Conservation (phyloP, 2,888 invertebrate genomes). For the Phytoseiulus persimilis region DNA sequence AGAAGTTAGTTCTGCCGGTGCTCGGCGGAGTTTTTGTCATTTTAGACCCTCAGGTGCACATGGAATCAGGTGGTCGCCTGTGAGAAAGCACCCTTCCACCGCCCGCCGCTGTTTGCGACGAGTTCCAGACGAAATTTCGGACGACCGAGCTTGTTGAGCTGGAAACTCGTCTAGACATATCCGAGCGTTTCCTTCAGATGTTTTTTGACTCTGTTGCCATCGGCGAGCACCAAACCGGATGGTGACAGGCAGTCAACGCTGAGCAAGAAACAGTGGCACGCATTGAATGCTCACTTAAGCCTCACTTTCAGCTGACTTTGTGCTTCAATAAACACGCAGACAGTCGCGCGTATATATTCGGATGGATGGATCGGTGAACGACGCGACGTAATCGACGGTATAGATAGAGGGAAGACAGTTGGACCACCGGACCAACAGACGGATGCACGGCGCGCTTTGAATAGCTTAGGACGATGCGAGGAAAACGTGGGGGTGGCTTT, state of each 20-base stretch:
- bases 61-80: background rate
- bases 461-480: background rate
- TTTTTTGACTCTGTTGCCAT: background rate
- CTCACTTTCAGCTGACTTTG: background rate
- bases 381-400: background rate
- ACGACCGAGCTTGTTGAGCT: background rate
- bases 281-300: background rate
- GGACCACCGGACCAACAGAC: background rate
- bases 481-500: background rate
- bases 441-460: background rate
- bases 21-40: background rate
- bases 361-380: background rate
- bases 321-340: background rate
- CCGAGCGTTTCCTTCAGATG: background rate
- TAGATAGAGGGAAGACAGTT: background rate
- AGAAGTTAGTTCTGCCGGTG: background rate
- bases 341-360: background rate
- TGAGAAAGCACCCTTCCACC: background rate
- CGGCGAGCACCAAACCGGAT: background rate
- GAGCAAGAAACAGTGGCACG: background rate
- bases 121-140: background rate
- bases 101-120: background rate
- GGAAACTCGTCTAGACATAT: background rate
- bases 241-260: background rate
- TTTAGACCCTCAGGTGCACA: background rate